phyloP scores from a whole-genome alignment of 2,888 invertebrate species.

The Teleogryllus oceanicus region DNA sequence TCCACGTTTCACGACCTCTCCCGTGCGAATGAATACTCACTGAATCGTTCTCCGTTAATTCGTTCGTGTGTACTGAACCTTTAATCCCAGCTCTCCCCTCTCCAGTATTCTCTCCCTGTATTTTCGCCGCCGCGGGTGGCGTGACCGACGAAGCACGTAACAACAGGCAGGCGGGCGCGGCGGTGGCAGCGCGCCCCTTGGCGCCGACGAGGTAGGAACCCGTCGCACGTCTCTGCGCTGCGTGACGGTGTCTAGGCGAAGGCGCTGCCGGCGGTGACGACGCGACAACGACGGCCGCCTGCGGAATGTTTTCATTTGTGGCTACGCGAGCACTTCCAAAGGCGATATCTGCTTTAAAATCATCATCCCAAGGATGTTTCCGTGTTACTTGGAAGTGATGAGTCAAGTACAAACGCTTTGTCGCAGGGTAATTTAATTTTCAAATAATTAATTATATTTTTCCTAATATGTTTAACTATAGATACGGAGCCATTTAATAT shows the following conservation, averaged over 20 bases:
- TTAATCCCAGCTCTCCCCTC: neutral
- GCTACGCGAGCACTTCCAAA: neutral
- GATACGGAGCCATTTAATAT: too few species aligned
- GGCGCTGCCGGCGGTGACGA: neutral
- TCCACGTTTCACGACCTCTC: neutral
- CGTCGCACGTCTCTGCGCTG: neutral
- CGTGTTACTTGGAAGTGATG: too few species aligned
- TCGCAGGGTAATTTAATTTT: too few species aligned
- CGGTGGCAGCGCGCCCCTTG: neutral
- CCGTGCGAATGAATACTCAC: neutral
- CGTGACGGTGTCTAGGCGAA: neutral
- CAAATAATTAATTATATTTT: too few species aligned
- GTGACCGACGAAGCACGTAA: neutral
- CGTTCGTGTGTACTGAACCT: constrained; percentile 18
- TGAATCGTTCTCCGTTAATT: neutral
- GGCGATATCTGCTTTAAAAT: too few species aligned
- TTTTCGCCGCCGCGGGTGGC: neutral
- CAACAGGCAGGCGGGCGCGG: neutral
- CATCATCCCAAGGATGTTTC: too few species aligned
- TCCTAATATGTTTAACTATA: too few species aligned
- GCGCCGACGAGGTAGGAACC: neutral
- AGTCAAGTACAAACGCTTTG: too few species aligned
- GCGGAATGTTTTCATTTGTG: neutral
- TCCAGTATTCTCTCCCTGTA: neutral
- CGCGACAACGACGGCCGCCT: too few species aligned